phyloP scores from a whole-genome alignment of 2,797 vertebrate species.

The Sebastes ruberrimus region DNA sequence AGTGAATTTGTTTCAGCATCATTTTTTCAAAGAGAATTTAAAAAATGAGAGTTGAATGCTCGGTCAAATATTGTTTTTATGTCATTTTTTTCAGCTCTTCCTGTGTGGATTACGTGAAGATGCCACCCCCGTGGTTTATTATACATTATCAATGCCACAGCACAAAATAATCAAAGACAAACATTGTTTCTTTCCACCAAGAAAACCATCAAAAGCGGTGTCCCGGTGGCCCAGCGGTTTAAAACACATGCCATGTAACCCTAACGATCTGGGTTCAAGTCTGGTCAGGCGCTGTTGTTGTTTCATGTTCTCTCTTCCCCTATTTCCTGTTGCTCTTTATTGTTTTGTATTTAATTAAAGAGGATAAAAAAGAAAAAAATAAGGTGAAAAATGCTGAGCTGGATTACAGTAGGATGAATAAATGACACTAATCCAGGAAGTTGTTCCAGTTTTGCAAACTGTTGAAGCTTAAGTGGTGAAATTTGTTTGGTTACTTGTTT shows the following conservation, averaged over 20 bases:
- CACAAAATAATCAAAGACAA: slow-evolving; percentile 54
- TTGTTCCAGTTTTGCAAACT: background rate
- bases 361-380: background rate
- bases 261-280: slow-evolving; percentile 36
- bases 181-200: slow-evolving; percentile 42
- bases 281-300: slow-evolving; percentile 19
- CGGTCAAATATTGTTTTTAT: background rate
- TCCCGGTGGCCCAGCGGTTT: slow-evolving; percentile 43
- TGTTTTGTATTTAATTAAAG: slow-evolving; percentile 35
- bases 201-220: slow-evolving; percentile 54
- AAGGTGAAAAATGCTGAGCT: background rate
- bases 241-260: slow-evolving; percentile 29
- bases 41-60: background rate
- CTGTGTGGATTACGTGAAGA: slow-evolving; percentile 26
- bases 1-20: slow-evolving; percentile 3
- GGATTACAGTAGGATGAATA: background rate
- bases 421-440: background rate
- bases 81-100: background rate
- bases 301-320: slow-evolving; percentile 3
- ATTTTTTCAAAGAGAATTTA: background rate
- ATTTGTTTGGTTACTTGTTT: background rate
- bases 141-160: slow-evolving; percentile 39
- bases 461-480: background rate
- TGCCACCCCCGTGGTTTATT: slow-evolving; percentile 32
- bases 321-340: slow-evolving; percentile 19